Percentiles rank a stretch among this genome's conserved stretches.
Conservation (phyloP, 2,797 vertebrate species). For the Sternarchorhynchus goeldii region DNA sequence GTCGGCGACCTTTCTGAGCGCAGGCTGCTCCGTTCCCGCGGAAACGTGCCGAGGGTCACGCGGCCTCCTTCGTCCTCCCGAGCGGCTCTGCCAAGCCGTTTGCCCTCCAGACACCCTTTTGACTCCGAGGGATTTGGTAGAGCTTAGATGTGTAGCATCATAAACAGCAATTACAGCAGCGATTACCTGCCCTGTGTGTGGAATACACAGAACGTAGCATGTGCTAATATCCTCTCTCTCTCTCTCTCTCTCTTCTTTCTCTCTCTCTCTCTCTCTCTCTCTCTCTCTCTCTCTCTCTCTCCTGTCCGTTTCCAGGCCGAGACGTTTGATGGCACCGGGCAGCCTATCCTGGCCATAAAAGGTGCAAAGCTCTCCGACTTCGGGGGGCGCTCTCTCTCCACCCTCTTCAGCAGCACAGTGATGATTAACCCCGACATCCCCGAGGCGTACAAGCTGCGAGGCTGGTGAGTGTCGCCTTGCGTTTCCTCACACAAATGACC, state of each 20-base stretch:
- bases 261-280: background rate
- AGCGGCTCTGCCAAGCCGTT: constrained; percentile 57
- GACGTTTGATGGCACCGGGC: constrained; percentile 88
- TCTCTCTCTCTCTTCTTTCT: too few relatives aligned
- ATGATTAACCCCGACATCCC: constrained; percentile 95
- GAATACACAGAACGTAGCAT: background rate
- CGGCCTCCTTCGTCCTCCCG: constrained; percentile 50
- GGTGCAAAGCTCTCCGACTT: constrained; percentile 93
- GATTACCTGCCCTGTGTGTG: constrained; percentile 40
- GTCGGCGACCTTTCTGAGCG: too few relatives aligned
- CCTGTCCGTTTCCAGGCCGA: constrained; percentile 79
- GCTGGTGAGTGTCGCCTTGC: constrained; percentile 82
- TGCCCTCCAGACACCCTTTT: constrained; percentile 51
- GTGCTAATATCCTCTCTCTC: constrained; percentile 11
- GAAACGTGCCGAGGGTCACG: constrained; percentile 50
- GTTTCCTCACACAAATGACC: constrained; percentile 8
- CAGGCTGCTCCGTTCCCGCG: constrained; percentile 14
- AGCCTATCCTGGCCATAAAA: constrained; percentile 93
- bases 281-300: constrained; percentile 37
- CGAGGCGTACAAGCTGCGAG: constrained; percentile 92
- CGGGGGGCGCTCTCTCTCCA: constrained; percentile 90
- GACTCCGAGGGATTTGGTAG: constrained; percentile 50
- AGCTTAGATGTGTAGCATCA: constrained; percentile 59
- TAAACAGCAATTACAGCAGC: constrained; percentile 57
- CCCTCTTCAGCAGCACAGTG: constrained; percentile 88